Percentiles rank a stretch among this genome's conserved stretches.
Evolutionary conservation across 2,888 invertebrate genomes (phyloP).

Genomic region (Scaptodrosophila latifasciaeformis): DNA sequence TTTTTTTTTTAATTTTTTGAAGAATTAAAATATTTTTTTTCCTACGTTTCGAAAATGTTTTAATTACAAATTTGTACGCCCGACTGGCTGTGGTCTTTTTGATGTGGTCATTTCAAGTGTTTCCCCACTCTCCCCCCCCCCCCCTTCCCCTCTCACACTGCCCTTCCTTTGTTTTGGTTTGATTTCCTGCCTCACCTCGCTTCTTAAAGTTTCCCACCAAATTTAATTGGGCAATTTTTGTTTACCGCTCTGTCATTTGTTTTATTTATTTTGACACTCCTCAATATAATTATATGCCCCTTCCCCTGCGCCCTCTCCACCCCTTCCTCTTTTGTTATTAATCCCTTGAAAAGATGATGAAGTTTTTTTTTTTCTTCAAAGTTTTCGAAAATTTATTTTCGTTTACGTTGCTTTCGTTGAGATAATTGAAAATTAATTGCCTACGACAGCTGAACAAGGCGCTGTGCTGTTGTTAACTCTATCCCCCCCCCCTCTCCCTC

Average conservation of each 20-base stretch:
- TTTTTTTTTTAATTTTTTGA: too few species aligned
- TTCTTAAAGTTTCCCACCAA: neutral
- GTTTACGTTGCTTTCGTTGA: too few species aligned
- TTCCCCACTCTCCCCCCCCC: neutral
- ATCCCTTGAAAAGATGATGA: too few species aligned
- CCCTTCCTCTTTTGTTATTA: neutral
- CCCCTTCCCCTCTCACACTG: constrained; percentile 33
- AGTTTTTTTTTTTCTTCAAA: too few species aligned
- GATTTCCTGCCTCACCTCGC: too few species aligned
- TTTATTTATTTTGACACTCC: constrained; percentile 5
- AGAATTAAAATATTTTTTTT: too few species aligned
- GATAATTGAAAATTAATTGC: constrained; percentile 67
- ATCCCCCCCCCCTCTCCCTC: too few species aligned
- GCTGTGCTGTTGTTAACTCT: too few species aligned
- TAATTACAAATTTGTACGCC: constrained; percentile 37
- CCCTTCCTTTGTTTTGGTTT: too few species aligned
- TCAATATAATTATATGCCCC: neutral
- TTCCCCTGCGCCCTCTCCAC: neutral
- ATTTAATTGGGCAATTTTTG: constrained; percentile 57
- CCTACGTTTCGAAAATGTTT: too few species aligned
- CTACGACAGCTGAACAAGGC: constrained; percentile 52
- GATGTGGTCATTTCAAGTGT: constrained; percentile 23
- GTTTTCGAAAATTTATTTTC: too few species aligned
- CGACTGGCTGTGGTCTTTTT: constrained; percentile 18
- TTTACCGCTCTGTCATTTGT: constrained; percentile 6